Base-by-base conservation (phyloP, 2,113 vertebrate species). In the Mastomys natalensis region DNA sequence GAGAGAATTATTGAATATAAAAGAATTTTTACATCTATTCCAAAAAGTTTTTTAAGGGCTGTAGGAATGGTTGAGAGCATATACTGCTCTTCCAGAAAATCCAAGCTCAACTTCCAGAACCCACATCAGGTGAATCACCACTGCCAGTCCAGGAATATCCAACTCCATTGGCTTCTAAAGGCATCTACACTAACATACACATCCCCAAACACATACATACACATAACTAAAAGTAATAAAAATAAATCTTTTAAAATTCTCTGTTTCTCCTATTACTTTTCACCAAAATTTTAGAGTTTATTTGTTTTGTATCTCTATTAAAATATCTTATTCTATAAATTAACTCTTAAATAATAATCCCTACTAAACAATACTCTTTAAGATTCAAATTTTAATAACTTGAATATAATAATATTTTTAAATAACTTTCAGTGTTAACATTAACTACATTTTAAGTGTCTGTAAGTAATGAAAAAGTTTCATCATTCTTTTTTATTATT, bases 291-390 rank as follows among this genome's bases (percentile, higher is more conserved):
- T 74, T 90, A 48, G 2, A 60, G 21, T 60, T 21, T 24, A 55
- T 73, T 87, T 89, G 64, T 89, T 45, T 58, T 78, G 24, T 40
- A 68, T 40, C 12, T 74, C 66, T 16, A 96, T 84, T 13, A 86
- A n/a, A 76, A 81, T n/a, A 87, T 78, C 60, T 13, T n/a, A 72
- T 76, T 87, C n/a, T 87, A 84, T 45, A 76, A 78, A 95, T 66
- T 87, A 91, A 4, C 26, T 68, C 13, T 91, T 81, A 40, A 82
- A 76, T 45, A 77, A 55, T 40, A 89, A 89, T 81, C 2, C 58
- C 7, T 51, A 80, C 45, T 80, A 72, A 72, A 72, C 29, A 77
- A 40, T 55, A 78, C 37, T 94, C 66, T 84, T 90, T 91, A 88
- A 92, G 72, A 3, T 31, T 40, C 74, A 73, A 84, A 80, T 84